Base-by-base conservation (phyloP, 2,888 invertebrate species). In the Dendrolimus houi region DNA sequence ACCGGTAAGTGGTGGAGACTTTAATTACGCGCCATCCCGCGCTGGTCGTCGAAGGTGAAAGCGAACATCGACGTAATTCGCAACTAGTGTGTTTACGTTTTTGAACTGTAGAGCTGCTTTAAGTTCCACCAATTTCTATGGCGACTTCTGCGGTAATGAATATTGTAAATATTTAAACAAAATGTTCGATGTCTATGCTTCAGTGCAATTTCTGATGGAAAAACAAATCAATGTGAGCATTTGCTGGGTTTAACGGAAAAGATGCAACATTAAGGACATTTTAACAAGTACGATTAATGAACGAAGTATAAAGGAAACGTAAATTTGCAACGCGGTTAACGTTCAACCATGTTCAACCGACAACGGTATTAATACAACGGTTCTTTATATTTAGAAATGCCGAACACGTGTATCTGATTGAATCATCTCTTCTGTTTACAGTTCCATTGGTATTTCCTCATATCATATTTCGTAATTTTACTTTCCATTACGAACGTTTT, bases 381-480 rank as follows among this genome's bases (percentile, higher is more conserved):
- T 83, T 75, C 78, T 83, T 83, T 86, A 81, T 79, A 82, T 85
- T 85, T 83, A 85, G 81, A 81, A 73, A 77, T 74, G 75, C 64
- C 61, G 67, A 81, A 80, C 85, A 85, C 80, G 83, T 81, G 80
- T 77, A 73, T 72, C 62, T 67, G 67, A 83, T 78, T 85, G 83
- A 85, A 82, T 86, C 84, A 85, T 83, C 77, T 72, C 67, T 64
- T 72, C 67, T 77, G 74, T 77, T 79, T 75, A 72, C 74, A 67
- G 72, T 73, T 72, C 65, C 64, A 69, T 64, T 71, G 69, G 71
- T 76, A 74, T 77, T 82, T 79, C 77, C 78, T 74, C 69, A 75
- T 72, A 67, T 69, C 71, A 65, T 59, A 69, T 76, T 72, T 71
- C 67, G 70, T 73, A 69, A 71, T 76, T 71, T 78, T 72, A 77